A percentile compares a stretch with the other conserved stretches of the same genome.
Evolutionary conservation across 2,797 vertebrate genomes (phyloP).

Genomic region (Hoplostethus mediterraneus): DNA sequence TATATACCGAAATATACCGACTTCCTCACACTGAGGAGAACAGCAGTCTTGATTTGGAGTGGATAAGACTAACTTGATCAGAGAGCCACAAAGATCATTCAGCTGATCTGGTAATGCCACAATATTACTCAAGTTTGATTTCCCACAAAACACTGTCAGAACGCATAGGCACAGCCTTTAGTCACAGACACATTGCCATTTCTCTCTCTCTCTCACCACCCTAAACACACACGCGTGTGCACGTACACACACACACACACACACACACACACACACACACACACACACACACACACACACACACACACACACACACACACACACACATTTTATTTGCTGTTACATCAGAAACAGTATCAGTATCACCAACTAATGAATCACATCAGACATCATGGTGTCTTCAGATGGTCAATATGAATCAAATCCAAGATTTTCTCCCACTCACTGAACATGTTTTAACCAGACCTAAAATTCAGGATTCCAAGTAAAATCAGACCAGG

Average conservation of each 20-base stretch:
- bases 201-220: neutral
- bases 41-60: conserved; percentile 37
- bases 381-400: too few species aligned
- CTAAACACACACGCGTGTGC: neutral
- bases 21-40: conserved; percentile 15
- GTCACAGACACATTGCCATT: conserved; percentile 64
- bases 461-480: too few species aligned
- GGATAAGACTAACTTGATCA: conserved; percentile 72
- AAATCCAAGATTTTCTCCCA: too few species aligned
- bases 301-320: neutral
- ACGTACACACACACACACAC: neutral
- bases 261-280: conserved; percentile 6
- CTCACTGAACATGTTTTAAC: neutral
- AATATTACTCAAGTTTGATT: conserved; percentile 68
- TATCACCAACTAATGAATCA: too few species aligned
- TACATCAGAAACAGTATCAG: too few species aligned
- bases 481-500: too few species aligned
- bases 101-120: conserved; percentile 60
- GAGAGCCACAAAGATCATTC: conserved; percentile 67
- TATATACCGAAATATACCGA: conserved; percentile 28
- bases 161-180: conserved; percentile 76
- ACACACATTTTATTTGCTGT: neutral
- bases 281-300: conserved; percentile 14
- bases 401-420: too few species aligned
- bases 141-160: conserved; percentile 75